phyloP scores from a whole-genome alignment of 2,797 vertebrate genomes.

The Sebastolobus altivelis region DNA sequence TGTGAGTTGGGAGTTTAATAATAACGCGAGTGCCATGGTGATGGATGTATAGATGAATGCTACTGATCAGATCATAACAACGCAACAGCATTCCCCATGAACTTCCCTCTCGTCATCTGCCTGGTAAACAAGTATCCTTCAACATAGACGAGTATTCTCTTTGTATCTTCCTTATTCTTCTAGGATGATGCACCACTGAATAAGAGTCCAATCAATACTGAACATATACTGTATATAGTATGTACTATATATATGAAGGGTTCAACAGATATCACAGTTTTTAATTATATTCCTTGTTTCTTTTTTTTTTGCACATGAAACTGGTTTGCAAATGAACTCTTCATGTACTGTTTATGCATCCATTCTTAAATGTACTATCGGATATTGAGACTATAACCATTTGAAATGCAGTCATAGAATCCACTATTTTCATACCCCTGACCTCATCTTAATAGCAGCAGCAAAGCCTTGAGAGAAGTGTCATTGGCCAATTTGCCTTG shows the following conservation, averaged over 20 bases:
- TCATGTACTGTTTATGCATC: constrained; percentile 6
- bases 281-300: neutral
- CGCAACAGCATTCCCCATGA: neutral
- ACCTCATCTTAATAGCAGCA: constrained; percentile 72
- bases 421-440: constrained; percentile 78
- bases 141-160: neutral
- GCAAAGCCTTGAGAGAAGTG: constrained; percentile 74
- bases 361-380: constrained; percentile 21
- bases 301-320: neutral
- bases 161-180: neutral
- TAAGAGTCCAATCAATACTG: neutral
- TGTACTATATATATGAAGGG: neutral
- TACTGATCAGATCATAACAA: neutral
- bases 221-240: neutral
- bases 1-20: neutral
- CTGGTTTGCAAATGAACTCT: neutral
- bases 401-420: constrained; percentile 61
- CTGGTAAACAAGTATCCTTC: neutral
- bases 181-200: neutral
- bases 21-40: neutral
- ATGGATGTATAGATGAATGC: neutral
- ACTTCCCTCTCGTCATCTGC: neutral
- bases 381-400: constrained; percentile 52
- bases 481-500: constrained; percentile 82
- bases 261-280: neutral